Percentiles rank a stretch among this genome's conserved stretches.
phyloP scores from a whole-genome alignment of 2,797 vertebrate genomes.

The Urosaurus nigricauda region DNA sequence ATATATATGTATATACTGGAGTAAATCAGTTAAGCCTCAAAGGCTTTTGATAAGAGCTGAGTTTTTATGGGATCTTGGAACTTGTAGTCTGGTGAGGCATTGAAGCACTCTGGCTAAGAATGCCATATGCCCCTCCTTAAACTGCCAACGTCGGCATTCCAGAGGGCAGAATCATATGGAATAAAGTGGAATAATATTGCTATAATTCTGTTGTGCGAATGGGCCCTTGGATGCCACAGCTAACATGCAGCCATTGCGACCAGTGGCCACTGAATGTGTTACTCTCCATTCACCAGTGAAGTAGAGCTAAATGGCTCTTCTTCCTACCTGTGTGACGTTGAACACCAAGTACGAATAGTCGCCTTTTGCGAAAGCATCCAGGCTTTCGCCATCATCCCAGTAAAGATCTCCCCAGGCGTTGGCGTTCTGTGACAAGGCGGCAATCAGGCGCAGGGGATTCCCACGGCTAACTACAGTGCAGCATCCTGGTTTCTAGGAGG shows the following conservation, averaged over 20 bases:
- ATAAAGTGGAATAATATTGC: too few species aligned
- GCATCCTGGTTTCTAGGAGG: slow-evolving; percentile 80
- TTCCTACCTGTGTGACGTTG: slow-evolving; percentile 80
- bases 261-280: too few species aligned
- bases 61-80: too few species aligned
- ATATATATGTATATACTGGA: too few species aligned
- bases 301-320: neutral
- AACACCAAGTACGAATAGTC: slow-evolving; percentile 86
- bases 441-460: slow-evolving; percentile 84
- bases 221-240: neutral
- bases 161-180: too few species aligned
- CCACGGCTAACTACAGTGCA: slow-evolving; percentile 81
- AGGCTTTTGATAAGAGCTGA: too few species aligned
- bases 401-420: slow-evolving; percentile 86
- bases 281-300: neutral
- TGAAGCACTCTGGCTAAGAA: too few species aligned
- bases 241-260: neutral
- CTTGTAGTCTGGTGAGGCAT: too few species aligned
- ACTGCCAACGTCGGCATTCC: too few species aligned
- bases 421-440: slow-evolving; percentile 77
- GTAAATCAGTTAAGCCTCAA: too few species aligned
- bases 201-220: too few species aligned
- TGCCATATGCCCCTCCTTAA: too few species aligned
- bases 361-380: slow-evolving; percentile 83
- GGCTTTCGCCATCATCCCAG: slow-evolving; percentile 88